Evolutionary conservation across 1,140 invertebrate species (phyloP).

Genomic region (Achatina immaculata): DNA sequence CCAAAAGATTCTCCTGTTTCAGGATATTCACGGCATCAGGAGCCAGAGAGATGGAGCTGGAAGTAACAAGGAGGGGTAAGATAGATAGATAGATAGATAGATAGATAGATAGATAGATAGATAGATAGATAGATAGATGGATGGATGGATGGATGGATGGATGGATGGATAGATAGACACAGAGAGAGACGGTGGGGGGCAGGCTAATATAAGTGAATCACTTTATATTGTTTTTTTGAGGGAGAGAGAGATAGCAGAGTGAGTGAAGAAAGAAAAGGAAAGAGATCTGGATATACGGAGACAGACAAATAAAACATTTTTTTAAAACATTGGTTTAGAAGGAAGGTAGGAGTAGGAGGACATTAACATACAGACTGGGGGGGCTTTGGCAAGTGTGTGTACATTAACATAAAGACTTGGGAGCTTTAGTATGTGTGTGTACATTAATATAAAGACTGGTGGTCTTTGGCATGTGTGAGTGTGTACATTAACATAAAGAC

Average conservation of each 20-base stretch:
- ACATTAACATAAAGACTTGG: too few species aligned
- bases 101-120: neutral
- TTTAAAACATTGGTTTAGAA: too few species aligned
- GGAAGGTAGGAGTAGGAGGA: too few species aligned
- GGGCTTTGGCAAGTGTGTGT: too few species aligned
- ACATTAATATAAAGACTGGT: too few species aligned
- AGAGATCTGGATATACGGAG: neutral
- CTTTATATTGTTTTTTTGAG: too few species aligned
- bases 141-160: neutral
- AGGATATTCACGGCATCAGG: neutral
- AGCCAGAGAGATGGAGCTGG: neutral
- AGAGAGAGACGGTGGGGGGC: constrained; percentile 16
- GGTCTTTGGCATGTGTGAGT: too few species aligned
- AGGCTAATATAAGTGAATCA: too few species aligned
- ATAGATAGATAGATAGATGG: neutral
- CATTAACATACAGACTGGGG: too few species aligned
- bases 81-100: neutral
- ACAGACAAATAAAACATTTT: neutral
- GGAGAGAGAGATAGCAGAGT: constrained; percentile 35
- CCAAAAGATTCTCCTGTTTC: neutral
- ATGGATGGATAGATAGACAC: neutral
- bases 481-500: too few species aligned
- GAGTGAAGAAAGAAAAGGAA: constrained; percentile 32
- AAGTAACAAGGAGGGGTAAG: neutral
- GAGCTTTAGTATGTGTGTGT: too few species aligned